Percentiles rank a stretch among this genome's conserved stretches.
Conservation (phyloP, 2,113 vertebrate species). For the Cyprinus carpio region DNA sequence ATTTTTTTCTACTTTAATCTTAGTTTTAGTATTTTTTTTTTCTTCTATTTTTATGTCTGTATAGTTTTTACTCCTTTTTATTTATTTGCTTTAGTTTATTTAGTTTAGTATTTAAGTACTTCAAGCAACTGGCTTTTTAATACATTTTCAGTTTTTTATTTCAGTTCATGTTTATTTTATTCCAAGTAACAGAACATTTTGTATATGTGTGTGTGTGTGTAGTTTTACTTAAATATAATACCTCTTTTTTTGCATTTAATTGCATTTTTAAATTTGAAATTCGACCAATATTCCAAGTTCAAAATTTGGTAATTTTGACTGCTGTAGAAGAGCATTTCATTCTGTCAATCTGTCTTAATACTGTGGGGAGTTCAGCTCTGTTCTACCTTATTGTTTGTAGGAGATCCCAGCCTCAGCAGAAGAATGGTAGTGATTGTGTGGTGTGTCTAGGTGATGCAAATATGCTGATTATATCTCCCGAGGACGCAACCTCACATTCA, state of each 20-base stretch:
- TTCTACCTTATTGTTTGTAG: conserved; percentile 62
- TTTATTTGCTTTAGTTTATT: too few species aligned
- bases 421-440: conserved; percentile 89
- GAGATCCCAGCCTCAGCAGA: conserved; percentile 93
- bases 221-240: not conserved
- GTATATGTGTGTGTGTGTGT: too few species aligned
- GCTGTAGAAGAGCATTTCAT: not conserved
- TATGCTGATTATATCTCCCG: conserved; percentile 87
- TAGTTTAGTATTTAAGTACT: too few species aligned
- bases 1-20: too few species aligned
- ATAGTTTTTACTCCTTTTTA: too few species aligned
- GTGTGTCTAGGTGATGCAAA: conserved; percentile 94
- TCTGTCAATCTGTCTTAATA: not conserved
- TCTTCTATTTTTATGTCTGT: too few species aligned
- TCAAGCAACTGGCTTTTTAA: too few species aligned
- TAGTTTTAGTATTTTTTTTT: not conserved
- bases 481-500: conserved; percentile 83
- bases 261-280: not conserved
- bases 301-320: not conserved
- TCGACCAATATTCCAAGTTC: not conserved
- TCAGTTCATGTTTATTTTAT: too few species aligned
- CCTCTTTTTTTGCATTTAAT: not conserved
- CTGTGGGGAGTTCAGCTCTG: not conserved
- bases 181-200: too few species aligned
- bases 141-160: too few species aligned